Percentiles rank a stretch among this genome's conserved stretches.
phyloP scores from a whole-genome alignment of 2,113 vertebrate species.

The Actenoides lindsayi region DNA sequence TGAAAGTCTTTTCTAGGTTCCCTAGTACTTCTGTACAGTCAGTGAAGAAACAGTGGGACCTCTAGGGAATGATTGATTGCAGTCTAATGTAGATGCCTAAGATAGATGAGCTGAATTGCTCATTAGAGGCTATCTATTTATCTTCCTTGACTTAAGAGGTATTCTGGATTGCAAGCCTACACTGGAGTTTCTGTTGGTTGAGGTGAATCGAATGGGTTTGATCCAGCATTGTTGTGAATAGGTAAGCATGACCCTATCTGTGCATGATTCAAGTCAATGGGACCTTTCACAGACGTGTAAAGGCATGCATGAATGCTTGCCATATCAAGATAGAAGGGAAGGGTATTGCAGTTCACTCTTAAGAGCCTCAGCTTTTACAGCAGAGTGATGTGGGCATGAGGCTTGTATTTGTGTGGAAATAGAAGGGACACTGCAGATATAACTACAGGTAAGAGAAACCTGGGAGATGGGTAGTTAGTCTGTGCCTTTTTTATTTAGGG shows the following conservation, averaged over 20 bases:
- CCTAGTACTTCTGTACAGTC: not conserved
- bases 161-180: not conserved
- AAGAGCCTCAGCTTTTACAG: not conserved
- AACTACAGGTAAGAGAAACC: not conserved
- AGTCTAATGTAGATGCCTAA: not conserved
- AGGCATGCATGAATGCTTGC: not conserved
- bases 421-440: not conserved
- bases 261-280: not conserved
- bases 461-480: not conserved
- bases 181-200: not conserved
- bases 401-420: not conserved
- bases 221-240: not conserved
- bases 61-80: not conserved
- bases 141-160: not conserved
- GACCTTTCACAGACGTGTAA: not conserved
- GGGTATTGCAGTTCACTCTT: not conserved
- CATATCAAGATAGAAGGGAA: not conserved
- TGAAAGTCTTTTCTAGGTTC: not conserved
- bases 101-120: not conserved
- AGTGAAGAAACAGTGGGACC: not conserved
- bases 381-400: not conserved
- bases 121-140: not conserved
- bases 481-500: not conserved
- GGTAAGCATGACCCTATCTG: not conserved
- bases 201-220: not conserved